Evolutionary conservation across 2,113 vertebrate species (phyloP), one percentile per base, ranked within the genome.

Genomic region (Phodopus roborovskii): DNA sequence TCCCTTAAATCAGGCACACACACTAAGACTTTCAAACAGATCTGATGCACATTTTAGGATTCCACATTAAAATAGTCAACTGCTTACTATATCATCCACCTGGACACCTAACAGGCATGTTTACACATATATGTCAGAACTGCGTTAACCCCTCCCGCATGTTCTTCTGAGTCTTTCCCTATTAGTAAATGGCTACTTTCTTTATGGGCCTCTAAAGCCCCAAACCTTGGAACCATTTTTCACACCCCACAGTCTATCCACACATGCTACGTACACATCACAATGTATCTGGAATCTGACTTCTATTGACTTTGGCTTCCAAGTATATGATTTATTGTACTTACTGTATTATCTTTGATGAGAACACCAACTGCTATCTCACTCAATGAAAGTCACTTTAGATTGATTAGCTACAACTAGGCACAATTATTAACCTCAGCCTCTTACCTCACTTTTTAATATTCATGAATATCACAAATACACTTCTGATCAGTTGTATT

Each of bases 371-470:
- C 13, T 71, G 8, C 33, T 92, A 19, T 92, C 16, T 24, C 53
- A 89, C 6, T 26, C 62, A 26, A 12, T 7, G 78, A 81, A 17
- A 48, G 60, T 7, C 5, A 85, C 48, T 84, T 85, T 60, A 75
- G 30, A 9, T 8, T 16, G 33, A 39, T 66, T 19, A 94, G 20
- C 78, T 93, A 62, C 4, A 39, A 36, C 30, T 22, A 71, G 64
- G 70, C 33, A 64, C 3, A 12, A 50, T 8, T 20, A 53, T 48
- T n/a, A 73, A 26, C 60, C 3, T 20, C 30, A 3, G 1, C 19
- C 73, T 79, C 70, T 88, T 74, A 73, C 22, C 15, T 91, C 33
- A 78, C 36, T 87, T 93, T 56, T 60, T 92, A 78, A 64, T 84
- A 7, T 28, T 62, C 33, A 20, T 0, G 30, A 68, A 68, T 30